These are phyloP conservation scores for Drosophila lini DNA, from an alignment of 1,140 invertebrate species.

Conservation along the genomic window DNA sequence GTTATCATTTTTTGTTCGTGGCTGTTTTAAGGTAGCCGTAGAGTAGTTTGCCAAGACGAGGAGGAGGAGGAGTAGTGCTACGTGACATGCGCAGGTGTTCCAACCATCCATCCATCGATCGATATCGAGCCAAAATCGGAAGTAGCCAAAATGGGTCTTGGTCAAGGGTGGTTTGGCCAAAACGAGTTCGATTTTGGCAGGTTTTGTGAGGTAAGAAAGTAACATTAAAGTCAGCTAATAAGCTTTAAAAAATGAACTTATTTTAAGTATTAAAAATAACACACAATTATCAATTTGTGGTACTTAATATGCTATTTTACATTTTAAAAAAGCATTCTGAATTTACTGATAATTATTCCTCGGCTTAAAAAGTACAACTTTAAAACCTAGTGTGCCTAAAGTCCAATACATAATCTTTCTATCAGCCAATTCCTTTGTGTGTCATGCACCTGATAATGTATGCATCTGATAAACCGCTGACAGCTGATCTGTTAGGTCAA, in stretches of 20 bases:
- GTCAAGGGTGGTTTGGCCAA: conserved; percentile 58
- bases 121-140: conserved; percentile 49
- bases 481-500: conserved; percentile 68
- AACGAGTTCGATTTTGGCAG: conserved; percentile 5
- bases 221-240: background rate
- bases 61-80: conserved; percentile 32
- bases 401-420: background rate
- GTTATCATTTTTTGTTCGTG: conserved; percentile 58
- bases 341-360: background rate
- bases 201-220: conserved; percentile 1
- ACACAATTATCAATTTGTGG: too few relatives aligned
- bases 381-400: background rate
- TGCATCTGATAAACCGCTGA: conserved; percentile 56
- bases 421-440: background rate
- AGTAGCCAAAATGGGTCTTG: conserved; percentile 59
- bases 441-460: conserved; percentile 17
- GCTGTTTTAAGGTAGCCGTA: conserved; percentile 60
- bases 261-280: too few relatives aligned
- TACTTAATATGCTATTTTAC: background rate
- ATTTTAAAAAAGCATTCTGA: background rate
- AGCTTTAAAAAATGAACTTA: too few relatives aligned
- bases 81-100: conserved; percentile 77
- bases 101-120: conserved; percentile 32
- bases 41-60: conserved; percentile 41
- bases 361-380: background rate